These are phyloP conservation scores for Cheilosia impressa DNA, from an alignment of 2,888 invertebrate species.

Conservation along the genomic window DNA sequence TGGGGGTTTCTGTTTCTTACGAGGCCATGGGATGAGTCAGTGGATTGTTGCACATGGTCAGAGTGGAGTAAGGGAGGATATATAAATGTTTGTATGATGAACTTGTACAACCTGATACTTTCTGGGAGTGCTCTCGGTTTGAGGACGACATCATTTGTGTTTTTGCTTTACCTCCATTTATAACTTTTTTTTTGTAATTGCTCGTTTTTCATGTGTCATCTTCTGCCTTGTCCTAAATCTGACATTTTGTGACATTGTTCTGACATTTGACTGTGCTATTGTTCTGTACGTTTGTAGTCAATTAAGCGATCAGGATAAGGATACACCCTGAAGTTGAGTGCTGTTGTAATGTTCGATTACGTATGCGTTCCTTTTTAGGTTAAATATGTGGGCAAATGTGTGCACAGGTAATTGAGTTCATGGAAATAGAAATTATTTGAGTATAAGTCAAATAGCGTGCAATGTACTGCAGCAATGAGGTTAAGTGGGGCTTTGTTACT, in stretches of 20 bases:
- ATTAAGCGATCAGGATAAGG: slow-evolving; percentile 58
- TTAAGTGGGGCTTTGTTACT: not conserved
- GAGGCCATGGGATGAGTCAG: not conserved
- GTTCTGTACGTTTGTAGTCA: slow-evolving; percentile 46
- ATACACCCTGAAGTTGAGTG: slow-evolving; percentile 37
- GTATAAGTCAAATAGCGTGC: slow-evolving; percentile 10
- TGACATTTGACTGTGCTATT: slow-evolving; percentile 9
- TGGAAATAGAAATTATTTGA: slow-evolving; percentile 13
- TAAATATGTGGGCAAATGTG: slow-evolving; percentile 5
- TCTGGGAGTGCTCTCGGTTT: slow-evolving; percentile 21
- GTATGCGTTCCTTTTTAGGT: slow-evolving; percentile 18
- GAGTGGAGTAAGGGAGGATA: not conserved
- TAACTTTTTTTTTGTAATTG: not conserved
- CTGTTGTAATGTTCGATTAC: slow-evolving; percentile 7
- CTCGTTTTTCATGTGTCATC: slow-evolving; percentile 27
- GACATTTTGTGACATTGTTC: slow-evolving; percentile 32
- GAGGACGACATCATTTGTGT: slow-evolving; percentile 35
- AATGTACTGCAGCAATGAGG: not conserved
- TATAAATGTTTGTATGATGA: not conserved
- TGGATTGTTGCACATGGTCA: slow-evolving; percentile 51
- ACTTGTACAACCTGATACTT: not conserved
- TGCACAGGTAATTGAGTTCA: slow-evolving; percentile 42
- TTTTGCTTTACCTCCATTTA: slow-evolving; percentile 1
- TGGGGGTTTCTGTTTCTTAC: too few relatives aligned
- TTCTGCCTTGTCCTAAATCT: slow-evolving; percentile 40